Base-by-base conservation (phyloP, 1,140 invertebrate species). In the Drosophila santomea region DNA sequence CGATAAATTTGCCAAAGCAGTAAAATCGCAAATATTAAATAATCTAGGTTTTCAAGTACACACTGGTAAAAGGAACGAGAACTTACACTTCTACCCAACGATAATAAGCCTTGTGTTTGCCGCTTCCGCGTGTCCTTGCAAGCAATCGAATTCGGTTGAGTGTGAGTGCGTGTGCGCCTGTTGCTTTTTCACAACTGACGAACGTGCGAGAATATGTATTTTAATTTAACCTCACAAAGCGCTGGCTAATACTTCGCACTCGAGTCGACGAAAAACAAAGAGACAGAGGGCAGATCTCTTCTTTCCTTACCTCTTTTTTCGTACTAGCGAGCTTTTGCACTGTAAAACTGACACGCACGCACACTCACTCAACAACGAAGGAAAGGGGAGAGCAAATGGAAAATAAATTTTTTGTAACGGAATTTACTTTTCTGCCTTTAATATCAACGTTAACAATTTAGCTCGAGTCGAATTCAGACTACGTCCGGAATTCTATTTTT, bases 1-100 rank as follows among this genome's bases (percentile, higher is more conserved):
- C 50, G 55, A 38, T 76, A 75, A 76, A 39, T 76, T 44, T 76
- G 55, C 56, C 74, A 64, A 48, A 51, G 36, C 45, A 44, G 64
- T 17, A 23, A 38, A 63, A 51, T 35, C 25, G 52, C 35, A 47
- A 20, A 44, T 36, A 58, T 25, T 15, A 39, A 55, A 45, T 45
- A 36, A 55, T 23, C n/a, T 3, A 15, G 32, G 50, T 17, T 69
- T 38, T 15, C 47, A 39, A 60, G 55, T 51, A 51, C 66, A 51
- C 36, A 41, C 39, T 57, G 38, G 7, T 15, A 23, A 20, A 39
- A 56, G 17, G n/a, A 51, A 61, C 54, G 51, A 51, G 32, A 55
- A 90, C 85, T 84, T 89, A 84, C 85, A 84, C 85, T 89, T 89
- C 80, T 66, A 84, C 85, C 75, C 20, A 84, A 84, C 35, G 60